Percentiles rank a stretch among this genome's conserved stretches.
Conservation (phyloP, 2,113 vertebrate genomes). For the Scophthalmus maximus region DNA sequence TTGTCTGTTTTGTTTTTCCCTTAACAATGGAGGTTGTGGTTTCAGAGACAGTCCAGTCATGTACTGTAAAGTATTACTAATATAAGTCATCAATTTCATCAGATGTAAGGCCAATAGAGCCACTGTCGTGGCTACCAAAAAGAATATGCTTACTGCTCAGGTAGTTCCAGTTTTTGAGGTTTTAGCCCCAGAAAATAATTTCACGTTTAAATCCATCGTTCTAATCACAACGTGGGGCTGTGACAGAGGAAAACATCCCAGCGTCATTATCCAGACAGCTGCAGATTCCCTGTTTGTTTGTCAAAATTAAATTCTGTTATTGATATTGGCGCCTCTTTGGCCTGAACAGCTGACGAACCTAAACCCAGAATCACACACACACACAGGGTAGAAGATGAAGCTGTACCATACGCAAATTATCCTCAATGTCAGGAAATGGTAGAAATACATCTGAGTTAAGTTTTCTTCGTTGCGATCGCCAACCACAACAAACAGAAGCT, state of each 20-base stretch:
- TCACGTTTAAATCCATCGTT: too few relatives aligned
- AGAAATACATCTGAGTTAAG: too few relatives aligned
- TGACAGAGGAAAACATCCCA: too few relatives aligned
- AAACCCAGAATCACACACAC: conserved; percentile 22
- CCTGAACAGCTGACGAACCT: conserved; percentile 32
- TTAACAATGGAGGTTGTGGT: neutral
- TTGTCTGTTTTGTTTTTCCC: neutral
- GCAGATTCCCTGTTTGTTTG: conserved; percentile 33
- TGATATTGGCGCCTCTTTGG: conserved; percentile 12
- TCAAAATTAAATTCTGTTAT: conserved; percentile 26
- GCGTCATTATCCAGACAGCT: conserved; percentile 24
- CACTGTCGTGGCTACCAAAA: too few relatives aligned
- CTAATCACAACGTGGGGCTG: too few relatives aligned
- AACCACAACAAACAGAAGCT: too few relatives aligned
- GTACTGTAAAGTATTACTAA: conserved; percentile 8
- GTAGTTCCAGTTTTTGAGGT: neutral
- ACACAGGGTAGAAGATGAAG: too few relatives aligned
- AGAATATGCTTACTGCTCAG: too few relatives aligned
- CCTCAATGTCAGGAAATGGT: too few relatives aligned
- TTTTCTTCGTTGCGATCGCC: too few relatives aligned
- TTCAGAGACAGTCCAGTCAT: neutral
- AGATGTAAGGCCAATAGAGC: neutral
- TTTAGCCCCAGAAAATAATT: neutral
- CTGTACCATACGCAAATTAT: too few relatives aligned
- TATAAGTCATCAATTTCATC: neutral